Evolutionary conservation across 1,140 invertebrate species (phyloP).

Genomic region (Pantala flavescens): DNA sequence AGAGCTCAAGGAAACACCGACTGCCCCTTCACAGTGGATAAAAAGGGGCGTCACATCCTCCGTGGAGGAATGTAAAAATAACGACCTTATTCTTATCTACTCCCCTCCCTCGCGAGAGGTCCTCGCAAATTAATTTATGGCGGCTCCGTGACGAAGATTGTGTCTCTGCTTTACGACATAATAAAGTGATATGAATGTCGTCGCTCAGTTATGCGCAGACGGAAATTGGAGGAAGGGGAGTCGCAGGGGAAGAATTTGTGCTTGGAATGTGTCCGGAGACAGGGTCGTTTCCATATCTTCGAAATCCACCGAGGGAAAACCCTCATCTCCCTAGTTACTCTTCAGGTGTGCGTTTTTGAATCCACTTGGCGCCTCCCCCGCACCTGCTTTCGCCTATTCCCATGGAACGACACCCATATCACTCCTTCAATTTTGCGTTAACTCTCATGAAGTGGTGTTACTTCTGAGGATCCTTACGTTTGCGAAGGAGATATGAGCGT

Average conservation of each 20-base stretch:
- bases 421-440: no score
- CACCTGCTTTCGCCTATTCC: no score
- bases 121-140: not conserved
- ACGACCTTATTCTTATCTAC: not conserved
- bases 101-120: not conserved
- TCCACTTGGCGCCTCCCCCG: not conserved
- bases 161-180: constrained; percentile 2
- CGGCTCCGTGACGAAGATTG: not conserved
- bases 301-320: not conserved
- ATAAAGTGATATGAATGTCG: constrained; percentile 10
- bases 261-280: not conserved
- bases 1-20: no score
- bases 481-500: no score
- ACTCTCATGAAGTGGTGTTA: no score
- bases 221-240: not conserved
- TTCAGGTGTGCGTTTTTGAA: not conserved
- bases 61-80: no score
- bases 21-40: no score
- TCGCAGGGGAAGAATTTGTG: not conserved
- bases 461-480: no score
- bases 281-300: not conserved
- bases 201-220: not conserved
- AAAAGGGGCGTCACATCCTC: no score
- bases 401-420: no score
- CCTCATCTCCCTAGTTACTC: not conserved